Percentiles rank a stretch among this genome's conserved stretches.
Conservation (phyloP, 35 echinoderm and acorn worm species). For the Chiridota heheva region DNA sequence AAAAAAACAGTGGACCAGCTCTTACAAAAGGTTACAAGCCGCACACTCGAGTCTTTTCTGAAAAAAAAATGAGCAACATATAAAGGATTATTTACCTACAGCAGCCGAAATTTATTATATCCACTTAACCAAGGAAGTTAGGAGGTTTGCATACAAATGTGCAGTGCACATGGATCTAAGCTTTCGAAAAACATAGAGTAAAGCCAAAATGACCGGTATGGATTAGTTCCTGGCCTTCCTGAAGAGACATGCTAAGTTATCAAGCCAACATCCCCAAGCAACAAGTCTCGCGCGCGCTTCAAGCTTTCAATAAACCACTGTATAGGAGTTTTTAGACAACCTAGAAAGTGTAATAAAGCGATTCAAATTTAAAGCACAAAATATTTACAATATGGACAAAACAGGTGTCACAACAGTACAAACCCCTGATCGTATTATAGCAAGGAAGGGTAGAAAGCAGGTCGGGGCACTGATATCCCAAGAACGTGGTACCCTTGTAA, state of each 20-base stretch:
- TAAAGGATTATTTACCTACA: background rate
- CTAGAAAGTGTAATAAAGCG: background rate
- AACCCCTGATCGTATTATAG: conserved; percentile 8
- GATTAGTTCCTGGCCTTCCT: background rate
- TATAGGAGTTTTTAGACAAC: conserved; percentile 17
- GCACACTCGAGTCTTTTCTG: conserved; percentile 9
- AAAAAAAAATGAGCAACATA: background rate
- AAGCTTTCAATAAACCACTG: conserved; percentile 14
- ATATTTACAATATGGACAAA: conserved; percentile 21
- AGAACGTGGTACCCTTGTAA: conserved; percentile 3
- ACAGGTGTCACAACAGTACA: conserved; percentile 36
- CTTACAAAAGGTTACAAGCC: background rate
- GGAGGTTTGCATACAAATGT: background rate
- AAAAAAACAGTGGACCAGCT: background rate
- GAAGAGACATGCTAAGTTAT: background rate
- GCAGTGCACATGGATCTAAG: background rate
- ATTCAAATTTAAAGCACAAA: background rate
- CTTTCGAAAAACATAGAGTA: background rate
- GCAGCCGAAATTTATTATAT: background rate
- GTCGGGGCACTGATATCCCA: conserved; percentile 4
- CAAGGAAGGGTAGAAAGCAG: conserved; percentile 9
- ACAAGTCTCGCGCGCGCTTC: background rate
- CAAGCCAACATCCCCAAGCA: background rate
- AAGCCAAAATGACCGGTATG: background rate
- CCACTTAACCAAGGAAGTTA: background rate